Evolutionary conservation across 1,140 invertebrate species (phyloP), one percentile per base, ranked within the genome.

Genomic region (silkworm (Bombyx mori)): DNA sequence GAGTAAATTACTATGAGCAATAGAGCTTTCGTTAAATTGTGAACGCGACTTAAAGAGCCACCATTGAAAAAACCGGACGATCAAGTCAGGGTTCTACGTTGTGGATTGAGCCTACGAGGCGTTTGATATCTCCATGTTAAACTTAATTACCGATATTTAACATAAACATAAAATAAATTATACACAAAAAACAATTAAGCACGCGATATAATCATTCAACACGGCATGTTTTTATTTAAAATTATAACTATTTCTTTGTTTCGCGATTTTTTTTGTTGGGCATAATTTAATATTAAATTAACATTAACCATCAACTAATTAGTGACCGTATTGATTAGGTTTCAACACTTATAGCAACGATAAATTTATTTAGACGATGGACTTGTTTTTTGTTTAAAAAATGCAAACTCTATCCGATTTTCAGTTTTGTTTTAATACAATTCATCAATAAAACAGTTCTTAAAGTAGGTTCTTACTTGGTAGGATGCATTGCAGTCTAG

Each of bases 31-130:
- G 61, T 42, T 46, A 46, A n/a, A 10, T 47, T 6, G 7, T 51
- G 65, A 66, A 66, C 65, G 61, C 65, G 52, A 8, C 61, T 8
- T 10, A 56, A 53, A 60, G 12, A 18, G 52, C 57, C 50, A 56
- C 57, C 62, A 62, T 63, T 63, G 65, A 61, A 64, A 68, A 59
- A 61, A 62, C 52, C 52, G 44, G 43, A 62, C 56, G 44, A 44
- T 18, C 48, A 12, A 12, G 48, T 22, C 22, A 12, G 26, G 26
- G 26, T 35, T 35, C 26, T 35, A 35, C 4, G 26, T 35, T 45
- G 44, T 22, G 45, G 53, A 8, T 7, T 1, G 53, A 18, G 26
- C 26, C 43, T 22, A 43, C 7, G 43, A 9, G 44, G 45, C 53
- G 43, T 44, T 44, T 35, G 26, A 35, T 35, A 35, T 35, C 26